Conservation (phyloP, 2,888 invertebrate genomes). For the Cheilosia impressa region DNA sequence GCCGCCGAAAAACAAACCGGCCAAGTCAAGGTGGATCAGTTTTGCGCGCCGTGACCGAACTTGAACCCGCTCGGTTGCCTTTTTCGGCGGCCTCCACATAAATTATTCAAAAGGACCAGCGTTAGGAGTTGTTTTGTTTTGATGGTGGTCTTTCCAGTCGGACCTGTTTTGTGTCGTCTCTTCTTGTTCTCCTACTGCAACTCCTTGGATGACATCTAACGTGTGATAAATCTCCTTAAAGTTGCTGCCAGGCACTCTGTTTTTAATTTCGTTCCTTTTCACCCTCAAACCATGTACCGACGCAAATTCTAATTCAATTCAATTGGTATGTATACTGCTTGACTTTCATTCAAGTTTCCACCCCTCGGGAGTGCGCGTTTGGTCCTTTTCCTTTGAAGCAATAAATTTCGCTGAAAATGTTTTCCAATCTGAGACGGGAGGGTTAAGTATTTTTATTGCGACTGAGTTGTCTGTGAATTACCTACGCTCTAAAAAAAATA, state of each 20-base stretch:
- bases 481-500: slow-evolving; percentile 5
- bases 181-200: background rate
- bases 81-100: slow-evolving; percentile 30
- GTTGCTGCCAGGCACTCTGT: slow-evolving; percentile 1
- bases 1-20: slow-evolving; percentile 7
- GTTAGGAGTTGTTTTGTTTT: slow-evolving; percentile 19
- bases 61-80: slow-evolving; percentile 35
- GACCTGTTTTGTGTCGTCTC: background rate
- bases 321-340: background rate
- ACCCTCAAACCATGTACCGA: background rate
- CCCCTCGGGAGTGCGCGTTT: background rate
- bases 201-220: slow-evolving; percentile 40
- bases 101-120: slow-evolving; percentile 66
- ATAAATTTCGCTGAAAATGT: slow-evolving; percentile 11
- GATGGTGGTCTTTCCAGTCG: slow-evolving; percentile 28
- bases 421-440: background rate
- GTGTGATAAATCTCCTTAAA: slow-evolving; percentile 46
- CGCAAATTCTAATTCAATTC: slow-evolving; percentile 13
- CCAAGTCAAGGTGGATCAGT: slow-evolving; percentile 38
- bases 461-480: slow-evolving; percentile 26
- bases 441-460: slow-evolving; percentile 32
- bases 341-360: slow-evolving; percentile 17
- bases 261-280: background rate
- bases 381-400: background rate
- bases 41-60: slow-evolving; percentile 37